Percentiles rank a stretch among this genome's conserved stretches.
phyloP scores from a whole-genome alignment of 2,113 vertebrate species.

The Ictidomys tridecemlineatus region DNA sequence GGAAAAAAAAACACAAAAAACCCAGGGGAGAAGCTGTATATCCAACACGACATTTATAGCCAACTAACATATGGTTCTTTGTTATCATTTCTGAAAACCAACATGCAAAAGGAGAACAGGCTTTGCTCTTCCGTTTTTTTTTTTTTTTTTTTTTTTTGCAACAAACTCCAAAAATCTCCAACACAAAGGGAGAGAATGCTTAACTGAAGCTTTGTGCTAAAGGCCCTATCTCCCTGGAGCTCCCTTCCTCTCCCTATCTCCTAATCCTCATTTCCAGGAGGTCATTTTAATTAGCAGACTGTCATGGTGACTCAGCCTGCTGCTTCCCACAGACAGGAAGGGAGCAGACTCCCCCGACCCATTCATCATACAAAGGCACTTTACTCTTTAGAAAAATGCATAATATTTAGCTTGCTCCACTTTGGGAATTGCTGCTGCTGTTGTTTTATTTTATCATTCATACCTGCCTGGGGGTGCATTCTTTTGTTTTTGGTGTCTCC shows the following conservation, averaged over 20 bases:
- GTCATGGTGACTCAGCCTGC: conserved; percentile 85
- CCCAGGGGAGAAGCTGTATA: conserved; percentile 36
- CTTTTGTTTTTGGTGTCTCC: not conserved
- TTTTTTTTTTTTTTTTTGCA: conserved; percentile 51
- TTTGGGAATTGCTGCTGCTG: conserved; percentile 70
- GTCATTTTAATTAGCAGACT: conserved; percentile 89
- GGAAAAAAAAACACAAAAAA: not conserved
- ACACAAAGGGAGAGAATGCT: conserved; percentile 76
- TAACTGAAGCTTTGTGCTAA: conserved; percentile 82
- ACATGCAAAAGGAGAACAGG: conserved; percentile 71
- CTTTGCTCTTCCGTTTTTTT: conserved; percentile 49
- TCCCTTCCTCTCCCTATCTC: conserved; percentile 62
- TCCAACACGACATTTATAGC: conserved; percentile 58
- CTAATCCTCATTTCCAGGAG: conserved; percentile 87
- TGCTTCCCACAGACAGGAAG: conserved; percentile 80
- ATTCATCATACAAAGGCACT: conserved; percentile 84
- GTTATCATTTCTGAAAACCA: conserved; percentile 75
- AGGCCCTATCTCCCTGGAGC: conserved; percentile 72
- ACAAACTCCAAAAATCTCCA: conserved; percentile 83
- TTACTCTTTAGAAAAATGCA: conserved; percentile 79
- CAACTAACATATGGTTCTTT: conserved; percentile 64
- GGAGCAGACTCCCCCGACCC: conserved; percentile 75
- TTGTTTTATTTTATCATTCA: conserved; percentile 35
- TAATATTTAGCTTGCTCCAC: conserved; percentile 80
- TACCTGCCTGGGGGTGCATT: not conserved